A percentile compares a stretch with the other conserved stretches of the same genome.
These are phyloP conservation scores for Rhinichthys klamathensis DNA, from an alignment of 2,113 vertebrate genomes.

Conservation along the genomic window DNA sequence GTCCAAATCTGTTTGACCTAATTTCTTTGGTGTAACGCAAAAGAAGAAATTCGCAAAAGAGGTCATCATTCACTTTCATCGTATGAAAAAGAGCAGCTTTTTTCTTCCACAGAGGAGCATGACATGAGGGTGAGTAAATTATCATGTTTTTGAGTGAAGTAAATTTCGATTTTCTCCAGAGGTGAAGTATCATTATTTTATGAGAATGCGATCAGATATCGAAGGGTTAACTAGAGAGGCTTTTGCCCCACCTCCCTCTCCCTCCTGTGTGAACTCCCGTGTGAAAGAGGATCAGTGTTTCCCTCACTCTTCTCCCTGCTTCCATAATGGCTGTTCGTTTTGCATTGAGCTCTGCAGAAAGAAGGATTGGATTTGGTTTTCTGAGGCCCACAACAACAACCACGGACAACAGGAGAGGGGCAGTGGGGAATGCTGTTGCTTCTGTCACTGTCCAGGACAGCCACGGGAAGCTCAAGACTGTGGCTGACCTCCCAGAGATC, in stretches of 20 bases:
- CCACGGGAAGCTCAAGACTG: slow-evolving; percentile 56
- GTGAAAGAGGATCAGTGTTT: slow-evolving; percentile 43
- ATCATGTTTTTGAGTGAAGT: background rate
- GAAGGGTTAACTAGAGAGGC: slow-evolving; percentile 61
- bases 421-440: slow-evolving; percentile 27
- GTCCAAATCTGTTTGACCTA: background rate
- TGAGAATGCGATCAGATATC: background rate
- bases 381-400: background rate
- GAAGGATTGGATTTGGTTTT: slow-evolving; percentile 26
- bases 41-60: background rate
- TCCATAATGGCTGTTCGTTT: slow-evolving; percentile 62
- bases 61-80: background rate
- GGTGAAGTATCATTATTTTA: background rate
- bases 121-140: background rate
- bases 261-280: background rate
- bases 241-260: slow-evolving; percentile 57
- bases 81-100: background rate
- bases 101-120: background rate
- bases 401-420: slow-evolving; percentile 12
- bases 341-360: background rate
- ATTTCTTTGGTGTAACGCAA: background rate
- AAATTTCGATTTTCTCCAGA: background rate
- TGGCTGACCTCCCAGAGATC: slow-evolving; percentile 66
- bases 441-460: background rate
- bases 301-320: slow-evolving; percentile 20